Percentiles rank a stretch among this genome's conserved stretches.
phyloP scores from a whole-genome alignment of 2,888 invertebrate genomes.

The Sminthurides aquaticus region DNA sequence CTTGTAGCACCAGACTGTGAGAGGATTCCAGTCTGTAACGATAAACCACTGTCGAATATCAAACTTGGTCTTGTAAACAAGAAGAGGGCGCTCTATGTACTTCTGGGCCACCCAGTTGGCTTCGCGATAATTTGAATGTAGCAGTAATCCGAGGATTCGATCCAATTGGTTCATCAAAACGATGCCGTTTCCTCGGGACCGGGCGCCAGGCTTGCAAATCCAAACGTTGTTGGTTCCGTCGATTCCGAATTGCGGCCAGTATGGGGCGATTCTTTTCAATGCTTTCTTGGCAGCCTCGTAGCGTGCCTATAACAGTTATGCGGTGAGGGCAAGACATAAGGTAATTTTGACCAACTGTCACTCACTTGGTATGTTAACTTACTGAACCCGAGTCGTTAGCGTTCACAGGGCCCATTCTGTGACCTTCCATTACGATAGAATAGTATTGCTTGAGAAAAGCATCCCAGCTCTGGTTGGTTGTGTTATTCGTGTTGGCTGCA shows the following conservation, averaged over 20 bases:
- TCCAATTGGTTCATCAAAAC: conserved; percentile 75
- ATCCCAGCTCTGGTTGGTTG: conserved; percentile 71
- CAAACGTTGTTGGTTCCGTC: conserved; percentile 84
- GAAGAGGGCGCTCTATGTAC: conserved; percentile 83
- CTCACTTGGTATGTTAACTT: too few relatives aligned
- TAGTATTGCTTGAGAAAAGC: conserved; percentile 68
- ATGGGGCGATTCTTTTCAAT: conserved; percentile 59
- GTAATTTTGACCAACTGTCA: too few relatives aligned
- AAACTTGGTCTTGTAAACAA: conserved; percentile 84
- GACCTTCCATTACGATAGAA: conserved; percentile 50
- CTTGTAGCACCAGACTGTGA: conserved; percentile 89
- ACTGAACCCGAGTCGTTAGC: not conserved
- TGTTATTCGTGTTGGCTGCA: conserved; percentile 45
- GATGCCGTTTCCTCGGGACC: conserved; percentile 84
- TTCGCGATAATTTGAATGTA: conserved; percentile 59
- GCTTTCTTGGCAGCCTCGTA: conserved; percentile 56
- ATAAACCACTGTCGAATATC: conserved; percentile 94
- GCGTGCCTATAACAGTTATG: conserved; percentile 46
- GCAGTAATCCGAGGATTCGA: conserved; percentile 65
- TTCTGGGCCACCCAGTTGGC: conserved; percentile 78
- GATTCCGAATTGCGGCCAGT: conserved; percentile 73
- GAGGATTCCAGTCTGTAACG: conserved; percentile 79
- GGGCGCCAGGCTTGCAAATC: conserved; percentile 91
- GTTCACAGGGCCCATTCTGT: not conserved
- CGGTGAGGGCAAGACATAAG: too few relatives aligned